phyloP scores from a whole-genome alignment of 2,797 vertebrate species.

The Sus cebifrons region DNA sequence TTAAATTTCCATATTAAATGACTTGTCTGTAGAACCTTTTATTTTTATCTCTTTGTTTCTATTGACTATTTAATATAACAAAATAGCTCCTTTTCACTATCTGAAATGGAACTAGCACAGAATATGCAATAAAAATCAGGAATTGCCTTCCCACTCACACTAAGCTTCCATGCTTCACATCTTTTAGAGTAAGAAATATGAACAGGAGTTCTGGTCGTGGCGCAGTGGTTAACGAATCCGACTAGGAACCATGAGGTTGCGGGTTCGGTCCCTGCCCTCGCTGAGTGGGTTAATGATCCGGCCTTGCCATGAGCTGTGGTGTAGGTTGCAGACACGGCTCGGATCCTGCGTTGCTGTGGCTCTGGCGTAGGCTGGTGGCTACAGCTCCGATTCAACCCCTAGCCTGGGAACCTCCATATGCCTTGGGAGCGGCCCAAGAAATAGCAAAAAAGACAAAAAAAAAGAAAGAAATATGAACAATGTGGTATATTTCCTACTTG shows the following conservation, averaged over 20 bases:
- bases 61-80: background rate
- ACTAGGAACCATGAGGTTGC: too few species aligned
- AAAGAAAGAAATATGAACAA: background rate
- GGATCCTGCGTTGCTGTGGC: too few species aligned
- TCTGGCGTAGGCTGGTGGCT: too few species aligned
- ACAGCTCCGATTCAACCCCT: too few species aligned
- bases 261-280: too few species aligned
- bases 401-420: too few species aligned
- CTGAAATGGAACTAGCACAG: background rate
- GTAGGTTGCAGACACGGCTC: too few species aligned
- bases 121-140: background rate
- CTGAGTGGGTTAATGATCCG: too few species aligned
- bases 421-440: too few species aligned
- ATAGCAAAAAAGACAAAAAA: too few species aligned
- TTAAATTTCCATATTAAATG: background rate
- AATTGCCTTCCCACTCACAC: background rate
- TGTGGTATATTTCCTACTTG: background rate
- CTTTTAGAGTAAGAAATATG: slow-evolving; percentile 3
- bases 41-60: background rate
- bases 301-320: too few species aligned
- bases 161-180: background rate
- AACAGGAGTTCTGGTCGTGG: background rate
- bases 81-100: background rate
- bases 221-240: too few species aligned
- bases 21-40: background rate